Base-by-base conservation (phyloP, 2,888 invertebrate genomes). In the Pyrochroa serraticornis region DNA sequence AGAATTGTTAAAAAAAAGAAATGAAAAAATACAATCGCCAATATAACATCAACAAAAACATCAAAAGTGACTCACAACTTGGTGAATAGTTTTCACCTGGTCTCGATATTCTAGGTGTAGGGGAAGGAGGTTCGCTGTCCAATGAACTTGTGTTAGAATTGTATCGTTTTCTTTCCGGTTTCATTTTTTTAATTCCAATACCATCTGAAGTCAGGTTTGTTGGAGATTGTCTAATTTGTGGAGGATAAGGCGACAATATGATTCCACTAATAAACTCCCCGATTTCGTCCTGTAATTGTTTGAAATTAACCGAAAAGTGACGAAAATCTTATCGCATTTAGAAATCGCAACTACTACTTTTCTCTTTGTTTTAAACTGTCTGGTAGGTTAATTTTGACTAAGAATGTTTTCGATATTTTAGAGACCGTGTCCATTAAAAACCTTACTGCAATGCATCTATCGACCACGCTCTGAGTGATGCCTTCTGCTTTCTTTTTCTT, bases 381-480 rank as follows among this genome's bases (percentile, higher is more conserved):
- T 22, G 22, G 22, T 22, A 22, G 3, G 5, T 22, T 22, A 22
- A 22, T 22, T 3, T 3, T 3, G 36, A 35, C 8, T 36, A 6
- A 30, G 43, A 46, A 41, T 12, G 37, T n/a, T n/a, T 45, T 41
- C n/a, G 50, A 14, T 35, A 22, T 42, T 39, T 57, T 6, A 8
- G 9, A 34, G 22, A 33, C 3, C 35, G 10, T 10, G 3, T 31
- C 10, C 22, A 49, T 8, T 7, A 8, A 36, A 22, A 0, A 45
- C 71, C 77, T 73, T 76, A 85, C 89, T 75, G 90, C 81, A 50
- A 93, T 85, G 77, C 88, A 88, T 48, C 89, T 82, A 72, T 93
- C 93, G 0, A 91, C 89, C 82, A 92, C 88, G 36, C 85, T 83
- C 74, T 93, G 93, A 0, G 92, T 92, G 10, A 93, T 84, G 9